Base-by-base conservation (phyloP, 2,797 vertebrate species). In the Gephyroberyx darwinii region DNA sequence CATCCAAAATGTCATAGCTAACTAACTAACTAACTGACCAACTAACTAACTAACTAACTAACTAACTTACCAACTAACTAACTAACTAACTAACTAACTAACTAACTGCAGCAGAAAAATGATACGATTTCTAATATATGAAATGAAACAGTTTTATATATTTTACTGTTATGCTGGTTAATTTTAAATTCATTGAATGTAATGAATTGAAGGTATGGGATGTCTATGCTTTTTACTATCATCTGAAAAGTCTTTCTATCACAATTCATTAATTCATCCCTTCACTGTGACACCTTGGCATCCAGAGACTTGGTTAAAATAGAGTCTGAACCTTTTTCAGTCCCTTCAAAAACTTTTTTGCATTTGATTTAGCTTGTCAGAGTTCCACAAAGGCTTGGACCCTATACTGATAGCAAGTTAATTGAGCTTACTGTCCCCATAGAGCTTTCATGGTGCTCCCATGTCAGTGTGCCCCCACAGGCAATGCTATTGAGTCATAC, bases 391-490 rank as follows among this genome's bases (percentile, higher is more conserved):
- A 63, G 48, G 64, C 56, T 56, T 43, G 12, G 45, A 65, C 22
- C 20, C 54, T 10, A 47, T 59, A 69, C 73, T 77, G 53, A 69
- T 63, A 10, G 31, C 64, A 72, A 71, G 50, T 33, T 65, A 71
- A 81, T 63, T 43, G 33, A 62, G 67, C 63, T 62, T 30, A 55
- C 5, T 3, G 20, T 51, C 75, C 57, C 54, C 45, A 59, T 31
- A 5, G 43, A 69, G 74, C 39, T 48, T 59, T 0, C 0, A 2
- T 12, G n/a, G 53, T 14, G 73, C 56, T 79, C 77, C 50, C 56
- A 0, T 2, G 6, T 35, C 33, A 35, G 8, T 55, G 56, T 60
- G 60, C 7, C 43, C 69, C n/a, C 35, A 8, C 43, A 14, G 60
- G 22, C 48, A 53, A 1, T 1, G 8, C 35, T 14, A 22, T 64